These are phyloP conservation scores for Coremacera marginata DNA, from an alignment of 2,888 invertebrate species.

Conservation along the genomic window DNA sequence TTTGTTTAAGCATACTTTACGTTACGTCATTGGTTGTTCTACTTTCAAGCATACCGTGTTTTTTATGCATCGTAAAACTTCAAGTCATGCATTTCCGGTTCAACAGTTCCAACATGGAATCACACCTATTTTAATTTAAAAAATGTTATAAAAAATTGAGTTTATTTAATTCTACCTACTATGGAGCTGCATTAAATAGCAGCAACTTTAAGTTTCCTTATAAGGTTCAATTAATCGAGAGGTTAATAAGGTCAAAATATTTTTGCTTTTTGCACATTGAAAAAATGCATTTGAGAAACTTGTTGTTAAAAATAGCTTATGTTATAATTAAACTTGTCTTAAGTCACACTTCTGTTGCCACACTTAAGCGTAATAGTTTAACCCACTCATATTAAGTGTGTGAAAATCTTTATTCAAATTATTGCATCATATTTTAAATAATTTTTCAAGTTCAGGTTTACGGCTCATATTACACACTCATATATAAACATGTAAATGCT, in stretches of 20 bases:
- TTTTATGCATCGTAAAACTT: constrained; percentile 21
- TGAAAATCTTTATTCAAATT: neutral
- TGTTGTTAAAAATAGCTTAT: no score
- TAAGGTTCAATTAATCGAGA: no score
- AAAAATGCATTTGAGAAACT: no score
- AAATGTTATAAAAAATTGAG: neutral
- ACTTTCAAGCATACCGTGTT: neutral
- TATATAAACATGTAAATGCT: neutral
- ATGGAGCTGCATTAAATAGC: no score
- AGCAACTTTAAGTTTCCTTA: no score
- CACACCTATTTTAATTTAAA: neutral
- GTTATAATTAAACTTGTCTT: no score
- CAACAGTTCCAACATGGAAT: constrained; percentile 9
- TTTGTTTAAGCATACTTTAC: neutral
- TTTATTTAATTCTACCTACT: neutral
- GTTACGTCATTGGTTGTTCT: neutral
- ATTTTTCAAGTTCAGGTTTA: neutral
- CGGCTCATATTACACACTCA: neutral
- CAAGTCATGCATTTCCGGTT: constrained; percentile 17
- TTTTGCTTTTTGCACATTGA: no score
- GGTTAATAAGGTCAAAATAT: no score
- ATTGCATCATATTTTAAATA: neutral
- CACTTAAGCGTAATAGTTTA: no score
- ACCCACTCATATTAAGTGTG: no score
- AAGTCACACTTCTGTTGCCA: no score